Conservation (phyloP, 2,113 vertebrate species). For the Pomatorhinus ruficollis region DNA sequence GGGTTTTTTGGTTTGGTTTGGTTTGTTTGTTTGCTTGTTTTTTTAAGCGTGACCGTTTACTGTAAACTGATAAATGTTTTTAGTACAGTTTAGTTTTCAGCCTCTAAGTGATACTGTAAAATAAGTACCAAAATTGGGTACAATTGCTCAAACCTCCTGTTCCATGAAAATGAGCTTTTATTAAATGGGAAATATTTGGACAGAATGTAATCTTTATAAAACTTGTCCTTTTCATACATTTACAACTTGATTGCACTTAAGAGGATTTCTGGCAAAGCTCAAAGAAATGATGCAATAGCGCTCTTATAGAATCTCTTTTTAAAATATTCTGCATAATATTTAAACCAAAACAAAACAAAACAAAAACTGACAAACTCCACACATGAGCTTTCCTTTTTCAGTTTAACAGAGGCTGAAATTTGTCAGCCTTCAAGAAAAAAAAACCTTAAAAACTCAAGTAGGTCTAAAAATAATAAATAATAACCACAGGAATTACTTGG, state of each 20-base stretch:
- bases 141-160: background rate
- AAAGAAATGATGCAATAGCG: background rate
- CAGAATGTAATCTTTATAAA: background rate
- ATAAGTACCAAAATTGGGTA: background rate
- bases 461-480: slow-evolving; percentile 41
- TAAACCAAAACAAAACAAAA: background rate
- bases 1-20: no score
- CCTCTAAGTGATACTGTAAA: background rate
- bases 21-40: no score
- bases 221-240: background rate
- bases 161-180: background rate
- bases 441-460: background rate
- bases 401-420: background rate
- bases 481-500: slow-evolving; percentile 11
- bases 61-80: background rate
- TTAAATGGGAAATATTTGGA: background rate
- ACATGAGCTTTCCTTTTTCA: background rate
- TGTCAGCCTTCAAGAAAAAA: background rate
- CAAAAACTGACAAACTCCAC: background rate
- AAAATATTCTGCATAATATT: background rate
- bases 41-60: background rate
- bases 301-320: background rate
- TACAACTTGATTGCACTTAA: background rate
- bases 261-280: background rate
- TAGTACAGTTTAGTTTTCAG: background rate